phyloP scores from a whole-genome alignment of 2,888 invertebrate genomes.

The Toxonevra muliebris region DNA sequence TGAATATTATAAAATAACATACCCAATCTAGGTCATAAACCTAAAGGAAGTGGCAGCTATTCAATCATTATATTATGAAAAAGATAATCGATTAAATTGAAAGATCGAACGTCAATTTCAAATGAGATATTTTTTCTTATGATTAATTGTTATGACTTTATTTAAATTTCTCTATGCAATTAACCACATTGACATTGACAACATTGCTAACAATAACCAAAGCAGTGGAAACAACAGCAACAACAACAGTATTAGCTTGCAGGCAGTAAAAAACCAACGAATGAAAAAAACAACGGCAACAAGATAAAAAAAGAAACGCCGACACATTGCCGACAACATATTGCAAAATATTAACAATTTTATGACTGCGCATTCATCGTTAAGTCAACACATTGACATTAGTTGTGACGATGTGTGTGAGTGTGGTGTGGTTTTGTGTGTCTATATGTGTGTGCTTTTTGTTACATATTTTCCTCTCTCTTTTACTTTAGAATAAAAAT shows the following conservation, averaged over 20 bases:
- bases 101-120: no score
- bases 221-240: not conserved
- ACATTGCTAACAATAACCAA: constrained; percentile 15
- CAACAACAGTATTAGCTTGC: not conserved
- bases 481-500: constrained; percentile 31
- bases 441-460: not conserved
- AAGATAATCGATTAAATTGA: no score
- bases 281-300: constrained; percentile 4
- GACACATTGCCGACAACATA: constrained; percentile 26
- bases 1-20: no score
- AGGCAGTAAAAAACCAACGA: constrained; percentile 13
- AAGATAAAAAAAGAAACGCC: constrained; percentile 26
- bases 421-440: not conserved
- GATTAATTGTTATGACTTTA: constrained; percentile 31
- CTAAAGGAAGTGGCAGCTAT: no score
- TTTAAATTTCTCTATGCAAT: constrained; percentile 27
- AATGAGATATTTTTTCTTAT: constrained; percentile 7
- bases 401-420: not conserved
- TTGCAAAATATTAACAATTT: constrained; percentile 30
- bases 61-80: no score
- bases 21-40: no score
- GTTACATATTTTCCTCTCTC: not conserved
- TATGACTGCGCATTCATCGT: constrained; percentile 27
- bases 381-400: not conserved
- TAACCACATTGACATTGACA: constrained; percentile 23